phyloP scores from a whole-genome alignment of 2,888 invertebrate genomes.

The Spicauda simplicius region DNA sequence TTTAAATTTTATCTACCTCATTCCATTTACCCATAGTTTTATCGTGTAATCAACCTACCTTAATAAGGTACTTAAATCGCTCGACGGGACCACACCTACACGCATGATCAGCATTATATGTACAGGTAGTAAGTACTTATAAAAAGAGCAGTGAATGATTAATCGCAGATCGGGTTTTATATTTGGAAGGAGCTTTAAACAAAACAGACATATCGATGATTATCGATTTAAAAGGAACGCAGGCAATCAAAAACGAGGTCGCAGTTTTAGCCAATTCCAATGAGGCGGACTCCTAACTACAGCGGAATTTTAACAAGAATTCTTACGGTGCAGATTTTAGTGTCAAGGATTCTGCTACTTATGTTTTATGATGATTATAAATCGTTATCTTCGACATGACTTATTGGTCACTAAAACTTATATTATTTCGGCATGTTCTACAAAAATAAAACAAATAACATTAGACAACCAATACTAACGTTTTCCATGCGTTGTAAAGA shows the following conservation, averaged over 20 bases:
- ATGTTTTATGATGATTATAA: too few relatives aligned
- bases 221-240: conserved; percentile 44
- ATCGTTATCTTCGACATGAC: neutral
- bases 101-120: conserved; percentile 12
- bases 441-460: too few relatives aligned
- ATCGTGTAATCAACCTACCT: conserved; percentile 2
- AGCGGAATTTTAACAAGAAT: neutral
- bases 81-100: conserved; percentile 37
- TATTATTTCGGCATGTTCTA: too few relatives aligned
- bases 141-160: conserved; percentile 49
- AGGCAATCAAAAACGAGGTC: conserved; percentile 35
- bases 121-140: conserved; percentile 34
- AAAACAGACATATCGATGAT: conserved; percentile 47
- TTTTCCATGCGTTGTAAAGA: too few relatives aligned
- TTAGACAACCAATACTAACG: too few relatives aligned
- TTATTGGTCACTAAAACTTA: too few relatives aligned
- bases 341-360: neutral
- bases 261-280: conserved; percentile 36
- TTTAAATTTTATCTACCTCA: neutral
- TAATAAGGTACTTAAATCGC: conserved; percentile 13
- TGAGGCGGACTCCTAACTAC: conserved; percentile 14
- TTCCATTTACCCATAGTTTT: neutral
- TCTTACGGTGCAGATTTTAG: conserved; percentile 11
- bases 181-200: conserved; percentile 43
- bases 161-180: conserved; percentile 51